A percentile compares a stretch with the other conserved stretches of the same genome.
Evolutionary conservation across 35 echinoderm and acorn worm genomes (phyloP).

Genomic region (Apostichopus californicus): DNA sequence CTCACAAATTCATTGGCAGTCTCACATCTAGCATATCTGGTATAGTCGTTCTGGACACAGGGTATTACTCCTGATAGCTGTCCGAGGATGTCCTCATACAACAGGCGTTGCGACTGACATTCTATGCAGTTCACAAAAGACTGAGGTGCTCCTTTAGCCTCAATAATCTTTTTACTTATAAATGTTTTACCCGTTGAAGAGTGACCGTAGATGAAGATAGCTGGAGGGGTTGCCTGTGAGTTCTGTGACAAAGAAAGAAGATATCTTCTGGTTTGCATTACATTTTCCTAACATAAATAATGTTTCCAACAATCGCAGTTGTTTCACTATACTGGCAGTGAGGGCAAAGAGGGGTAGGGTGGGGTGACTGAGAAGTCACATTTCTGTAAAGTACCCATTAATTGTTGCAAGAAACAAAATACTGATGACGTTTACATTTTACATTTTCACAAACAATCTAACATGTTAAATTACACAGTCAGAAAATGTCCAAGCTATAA

Average conservation of each 20-base stretch:
- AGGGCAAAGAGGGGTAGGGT: too few relatives aligned
- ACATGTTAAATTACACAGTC: too few relatives aligned
- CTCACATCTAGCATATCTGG: constrained; percentile 74
- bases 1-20: constrained; percentile 90
- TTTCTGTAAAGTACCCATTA: too few relatives aligned
- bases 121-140: constrained; percentile 88
- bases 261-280: background rate
- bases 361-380: too few relatives aligned
- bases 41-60: constrained; percentile 69
- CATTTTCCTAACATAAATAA: too few relatives aligned
- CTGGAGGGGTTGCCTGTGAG: constrained; percentile 56
- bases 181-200: constrained; percentile 85
- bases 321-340: too few relatives aligned
- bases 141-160: constrained; percentile 43
- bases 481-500: too few relatives aligned
- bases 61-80: constrained; percentile 68
- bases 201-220: constrained; percentile 86
- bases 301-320: too few relatives aligned
- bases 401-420: too few relatives aligned
- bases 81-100: constrained; percentile 82
- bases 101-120: constrained; percentile 72
- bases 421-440: too few relatives aligned
- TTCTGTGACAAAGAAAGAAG: constrained; percentile 45
- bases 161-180: constrained; percentile 48
- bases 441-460: too few relatives aligned